phyloP scores from a whole-genome alignment of 2,113 vertebrate genomes.

The Chlorodrepanis virens region DNA sequence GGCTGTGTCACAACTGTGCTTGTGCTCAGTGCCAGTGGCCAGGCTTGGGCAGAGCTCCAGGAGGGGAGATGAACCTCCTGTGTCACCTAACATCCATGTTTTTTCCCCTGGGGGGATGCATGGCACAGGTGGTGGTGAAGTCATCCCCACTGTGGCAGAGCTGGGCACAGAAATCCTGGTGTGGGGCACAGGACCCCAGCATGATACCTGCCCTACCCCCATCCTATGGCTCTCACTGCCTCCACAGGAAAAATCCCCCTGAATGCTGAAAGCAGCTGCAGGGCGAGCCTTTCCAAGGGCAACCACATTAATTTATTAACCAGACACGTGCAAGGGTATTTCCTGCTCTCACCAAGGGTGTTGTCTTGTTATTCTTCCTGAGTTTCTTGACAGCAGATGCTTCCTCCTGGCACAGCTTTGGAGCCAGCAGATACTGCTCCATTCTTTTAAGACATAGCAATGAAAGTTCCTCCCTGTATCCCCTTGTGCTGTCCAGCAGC shows the following conservation, averaged over 20 bases:
- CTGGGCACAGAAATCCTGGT: not conserved
- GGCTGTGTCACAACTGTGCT: not conserved
- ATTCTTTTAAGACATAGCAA: not conserved
- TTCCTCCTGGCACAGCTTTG: not conserved
- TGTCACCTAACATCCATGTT: rapidly evolving
- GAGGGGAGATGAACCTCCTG: not conserved
- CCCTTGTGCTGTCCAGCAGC: no score
- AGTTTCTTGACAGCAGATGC: not conserved
- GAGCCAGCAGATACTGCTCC: not conserved
- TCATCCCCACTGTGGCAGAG: rapidly evolving
- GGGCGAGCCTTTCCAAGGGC: rapidly evolving
- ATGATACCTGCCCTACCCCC: rapidly evolving
- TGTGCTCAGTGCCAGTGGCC: rapidly evolving
- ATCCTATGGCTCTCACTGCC: rapidly evolving
- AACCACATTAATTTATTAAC: not conserved
- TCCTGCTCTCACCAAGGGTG: not conserved
- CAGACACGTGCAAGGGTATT: not conserved
- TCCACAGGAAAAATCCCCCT: not conserved
- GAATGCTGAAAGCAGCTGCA: not conserved
- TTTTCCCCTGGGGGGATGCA: not conserved
- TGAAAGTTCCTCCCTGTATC: rapidly evolving
- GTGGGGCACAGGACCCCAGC: not conserved
- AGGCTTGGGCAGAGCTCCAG: not conserved
- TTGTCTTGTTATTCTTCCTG: not conserved
- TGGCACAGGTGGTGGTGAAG: not conserved